Evolutionary conservation across 2,888 invertebrate genomes (phyloP).

Genomic region (Ochropacha duplaris): DNA sequence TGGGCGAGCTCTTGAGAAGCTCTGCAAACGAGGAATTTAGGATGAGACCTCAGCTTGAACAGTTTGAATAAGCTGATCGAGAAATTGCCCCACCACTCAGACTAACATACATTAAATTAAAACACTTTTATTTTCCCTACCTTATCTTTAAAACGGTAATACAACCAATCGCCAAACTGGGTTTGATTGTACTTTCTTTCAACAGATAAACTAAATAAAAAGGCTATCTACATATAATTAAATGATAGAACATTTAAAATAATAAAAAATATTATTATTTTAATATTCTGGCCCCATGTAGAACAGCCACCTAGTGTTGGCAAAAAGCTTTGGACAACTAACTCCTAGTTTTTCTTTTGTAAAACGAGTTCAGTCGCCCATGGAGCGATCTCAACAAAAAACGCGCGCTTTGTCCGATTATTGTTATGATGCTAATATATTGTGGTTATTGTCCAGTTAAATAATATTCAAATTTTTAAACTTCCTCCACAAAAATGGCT

Average conservation of each 20-base stretch:
- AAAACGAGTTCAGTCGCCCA: slow-evolving; percentile 40
- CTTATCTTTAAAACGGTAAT: no score
- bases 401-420: slow-evolving; percentile 43
- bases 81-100: no score
- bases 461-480: slow-evolving; percentile 10
- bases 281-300: slow-evolving; percentile 25
- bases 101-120: no score
- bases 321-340: slow-evolving; percentile 47
- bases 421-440: slow-evolving; percentile 47
- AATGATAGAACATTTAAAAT: background rate
- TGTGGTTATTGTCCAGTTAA: slow-evolving; percentile 31
- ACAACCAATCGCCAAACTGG: no score
- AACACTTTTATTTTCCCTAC: no score
- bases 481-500: background rate
- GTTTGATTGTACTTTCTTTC: no score
- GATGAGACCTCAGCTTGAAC: no score
- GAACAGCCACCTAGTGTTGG: slow-evolving; percentile 37
- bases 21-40: no score
- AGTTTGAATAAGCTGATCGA: no score
- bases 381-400: slow-evolving; percentile 39
- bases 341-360: slow-evolving; percentile 47
- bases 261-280: background rate
- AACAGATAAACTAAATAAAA: no score
- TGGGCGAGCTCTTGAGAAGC: no score
- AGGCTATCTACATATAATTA: no score